Evolutionary conservation across 2,888 invertebrate genomes (phyloP).

Genomic region (Drosophila macrothrix): DNA sequence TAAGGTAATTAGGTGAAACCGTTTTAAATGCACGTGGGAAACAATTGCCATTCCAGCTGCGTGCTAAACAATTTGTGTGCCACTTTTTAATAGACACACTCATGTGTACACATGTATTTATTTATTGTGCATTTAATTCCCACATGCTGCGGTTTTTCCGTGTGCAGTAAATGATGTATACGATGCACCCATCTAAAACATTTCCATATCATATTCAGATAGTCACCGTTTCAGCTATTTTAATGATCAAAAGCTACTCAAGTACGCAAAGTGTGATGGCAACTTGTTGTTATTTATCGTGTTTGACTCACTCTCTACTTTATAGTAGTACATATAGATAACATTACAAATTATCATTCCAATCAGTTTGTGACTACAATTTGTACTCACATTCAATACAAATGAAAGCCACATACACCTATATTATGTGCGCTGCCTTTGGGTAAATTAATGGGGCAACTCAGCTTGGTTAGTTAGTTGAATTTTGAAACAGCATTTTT

Average conservation of each 20-base stretch:
- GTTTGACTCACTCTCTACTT: neutral
- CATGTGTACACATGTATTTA: neutral
- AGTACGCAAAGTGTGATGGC: neutral
- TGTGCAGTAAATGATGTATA: neutral
- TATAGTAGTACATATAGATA: neutral
- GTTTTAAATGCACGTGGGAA: slow-evolving; percentile 66
- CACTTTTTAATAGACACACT: slow-evolving; percentile 29
- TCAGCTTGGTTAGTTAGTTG: neutral
- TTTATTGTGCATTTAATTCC: slow-evolving; percentile 36
- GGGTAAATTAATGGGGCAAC: neutral
- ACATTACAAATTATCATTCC: slow-evolving; percentile 4
- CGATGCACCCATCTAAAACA: neutral
- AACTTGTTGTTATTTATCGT: neutral
- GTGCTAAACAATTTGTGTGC: slow-evolving; percentile 44
- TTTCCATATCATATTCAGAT: neutral
- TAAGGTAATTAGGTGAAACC: slow-evolving; percentile 58
- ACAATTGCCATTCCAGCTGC: slow-evolving; percentile 30
- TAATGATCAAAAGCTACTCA: slow-evolving; percentile 5
- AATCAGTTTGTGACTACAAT: slow-evolving; percentile 9
- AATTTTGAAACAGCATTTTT: neutral
- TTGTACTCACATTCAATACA: slow-evolving; percentile 7
- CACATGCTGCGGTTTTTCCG: slow-evolving; percentile 38
- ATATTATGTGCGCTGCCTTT: neutral
- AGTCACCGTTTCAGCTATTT: slow-evolving; percentile 1
- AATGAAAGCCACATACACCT: neutral